A percentile compares a stretch with the other conserved stretches of the same genome.
These are phyloP conservation scores for Actinia tenebrosa DNA, from an alignment of 64 coral and sea anemone genomes.

Conservation along the genomic window DNA sequence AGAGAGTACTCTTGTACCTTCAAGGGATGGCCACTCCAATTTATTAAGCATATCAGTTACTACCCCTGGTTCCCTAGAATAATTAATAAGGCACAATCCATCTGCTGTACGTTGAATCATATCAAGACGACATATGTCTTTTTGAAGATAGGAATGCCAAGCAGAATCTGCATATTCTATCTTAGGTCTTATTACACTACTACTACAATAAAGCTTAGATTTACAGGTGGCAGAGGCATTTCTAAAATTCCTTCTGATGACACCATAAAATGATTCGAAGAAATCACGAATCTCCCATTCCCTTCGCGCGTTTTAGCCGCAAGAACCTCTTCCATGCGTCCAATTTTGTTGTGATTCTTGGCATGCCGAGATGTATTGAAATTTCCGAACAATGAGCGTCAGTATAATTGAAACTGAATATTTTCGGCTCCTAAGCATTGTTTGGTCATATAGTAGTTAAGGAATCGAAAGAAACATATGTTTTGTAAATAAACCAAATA, in stretches of 20 bases:
- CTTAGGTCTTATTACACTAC: slow-evolving; percentile 17
- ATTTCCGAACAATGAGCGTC: too few species aligned
- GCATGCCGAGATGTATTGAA: too few species aligned
- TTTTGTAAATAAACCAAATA: too few species aligned
- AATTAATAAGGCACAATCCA: slow-evolving; percentile 46
- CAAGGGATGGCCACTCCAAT: background rate
- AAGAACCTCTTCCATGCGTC: too few species aligned
- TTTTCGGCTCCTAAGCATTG: too few species aligned
- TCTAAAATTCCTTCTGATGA: slow-evolving; percentile 55
- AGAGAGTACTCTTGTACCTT: slow-evolving; percentile 3
- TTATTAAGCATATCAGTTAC: slow-evolving; percentile 40
- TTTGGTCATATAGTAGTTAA: too few species aligned
- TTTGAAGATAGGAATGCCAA: slow-evolving; percentile 3
- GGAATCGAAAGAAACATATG: too few species aligned
- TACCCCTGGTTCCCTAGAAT: background rate
- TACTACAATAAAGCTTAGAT: slow-evolving; percentile 28
- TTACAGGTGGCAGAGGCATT: background rate
- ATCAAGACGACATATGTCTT: slow-evolving; percentile 36
- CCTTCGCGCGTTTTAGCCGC: too few species aligned
- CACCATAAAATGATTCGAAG: background rate
- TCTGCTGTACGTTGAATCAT: slow-evolving; percentile 49
- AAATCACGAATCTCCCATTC: too few species aligned
- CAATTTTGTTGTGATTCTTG: too few species aligned
- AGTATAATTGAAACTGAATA: too few species aligned
- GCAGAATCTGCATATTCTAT: slow-evolving; percentile 44